These are phyloP conservation scores for Coptotermes formosanus DNA, from an alignment of 1,140 invertebrate genomes.

Conservation along the genomic window DNA sequence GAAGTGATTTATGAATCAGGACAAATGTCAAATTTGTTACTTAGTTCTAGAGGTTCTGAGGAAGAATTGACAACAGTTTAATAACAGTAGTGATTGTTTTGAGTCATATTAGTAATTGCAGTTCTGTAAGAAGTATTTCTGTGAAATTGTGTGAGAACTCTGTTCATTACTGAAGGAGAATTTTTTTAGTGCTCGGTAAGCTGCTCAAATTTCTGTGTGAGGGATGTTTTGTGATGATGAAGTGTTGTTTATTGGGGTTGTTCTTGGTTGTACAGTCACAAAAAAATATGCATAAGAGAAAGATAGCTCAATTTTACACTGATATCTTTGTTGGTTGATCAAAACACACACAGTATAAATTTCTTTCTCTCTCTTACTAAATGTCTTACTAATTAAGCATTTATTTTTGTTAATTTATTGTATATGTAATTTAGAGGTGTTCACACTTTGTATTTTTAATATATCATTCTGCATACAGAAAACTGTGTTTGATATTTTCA, in stretches of 20 bases:
- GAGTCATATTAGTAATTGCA: background rate
- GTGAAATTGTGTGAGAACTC: background rate
- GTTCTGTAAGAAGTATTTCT: background rate
- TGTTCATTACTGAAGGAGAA: background rate
- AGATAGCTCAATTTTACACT: constrained; percentile 15
- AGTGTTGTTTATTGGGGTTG: background rate
- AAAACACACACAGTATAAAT: background rate
- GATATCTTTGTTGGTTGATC: background rate
- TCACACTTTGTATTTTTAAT: constrained; percentile 29
- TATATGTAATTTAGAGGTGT: constrained; percentile 22
- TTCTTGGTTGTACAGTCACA: constrained; percentile 13
- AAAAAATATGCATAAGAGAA: background rate
- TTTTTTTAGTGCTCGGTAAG: background rate
- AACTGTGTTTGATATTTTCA: constrained; percentile 6
- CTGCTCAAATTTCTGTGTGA: background rate
- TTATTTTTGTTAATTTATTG: constrained; percentile 26
- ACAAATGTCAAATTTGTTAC: background rate
- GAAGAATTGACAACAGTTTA: background rate
- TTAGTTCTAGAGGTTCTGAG: background rate
- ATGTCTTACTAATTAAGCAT: constrained; percentile 4
- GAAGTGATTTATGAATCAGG: background rate
- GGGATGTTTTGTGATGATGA: background rate
- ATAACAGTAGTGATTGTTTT: background rate
- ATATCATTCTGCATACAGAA: constrained; percentile 26
- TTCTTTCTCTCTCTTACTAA: background rate